Evolutionary conservation across 2,113 vertebrate genomes (phyloP).

Genomic region (Cynoglossus semilaevis): DNA sequence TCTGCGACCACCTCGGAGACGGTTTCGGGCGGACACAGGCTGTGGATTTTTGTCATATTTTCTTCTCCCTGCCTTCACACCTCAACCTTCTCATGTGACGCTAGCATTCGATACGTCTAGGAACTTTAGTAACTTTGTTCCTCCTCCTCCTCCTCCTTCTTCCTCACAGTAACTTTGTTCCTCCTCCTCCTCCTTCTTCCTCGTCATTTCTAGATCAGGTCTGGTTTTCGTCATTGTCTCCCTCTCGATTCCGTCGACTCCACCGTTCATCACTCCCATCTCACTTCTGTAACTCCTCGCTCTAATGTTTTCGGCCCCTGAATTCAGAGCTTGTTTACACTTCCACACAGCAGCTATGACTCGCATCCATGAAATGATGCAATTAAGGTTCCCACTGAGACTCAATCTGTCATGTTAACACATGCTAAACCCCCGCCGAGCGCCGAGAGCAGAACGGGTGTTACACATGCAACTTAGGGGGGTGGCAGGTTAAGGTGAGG

Average conservation of each 20-base stretch:
- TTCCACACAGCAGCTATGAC: conserved; percentile 71
- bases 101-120: conserved; percentile 20
- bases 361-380: conserved; percentile 82
- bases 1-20: conserved; percentile 53
- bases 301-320: conserved; percentile 34
- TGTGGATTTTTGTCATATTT: conserved; percentile 34
- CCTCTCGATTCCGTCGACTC: neutral
- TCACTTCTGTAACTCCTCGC: conserved; percentile 27
- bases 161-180: conserved; percentile 3
- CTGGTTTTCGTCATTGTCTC: conserved; percentile 4
- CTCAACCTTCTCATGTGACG: conserved; percentile 25
- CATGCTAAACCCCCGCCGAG: conserved; percentile 67
- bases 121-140: conserved; percentile 1
- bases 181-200: conserved; percentile 13
- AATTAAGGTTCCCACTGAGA: conserved; percentile 79
- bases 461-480: conserved; percentile 60
- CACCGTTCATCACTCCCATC: conserved; percentile 8
- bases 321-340: conserved; percentile 71
- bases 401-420: conserved; percentile 80
- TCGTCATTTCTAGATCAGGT: neutral
- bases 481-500: conserved; percentile 22
- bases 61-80: conserved; percentile 14
- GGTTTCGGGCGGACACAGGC: conserved; percentile 30
- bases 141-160: conserved; percentile 15
- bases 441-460: conserved; percentile 51